phyloP scores from a whole-genome alignment of 2,888 invertebrate species.

The Tiphia femorata region DNA sequence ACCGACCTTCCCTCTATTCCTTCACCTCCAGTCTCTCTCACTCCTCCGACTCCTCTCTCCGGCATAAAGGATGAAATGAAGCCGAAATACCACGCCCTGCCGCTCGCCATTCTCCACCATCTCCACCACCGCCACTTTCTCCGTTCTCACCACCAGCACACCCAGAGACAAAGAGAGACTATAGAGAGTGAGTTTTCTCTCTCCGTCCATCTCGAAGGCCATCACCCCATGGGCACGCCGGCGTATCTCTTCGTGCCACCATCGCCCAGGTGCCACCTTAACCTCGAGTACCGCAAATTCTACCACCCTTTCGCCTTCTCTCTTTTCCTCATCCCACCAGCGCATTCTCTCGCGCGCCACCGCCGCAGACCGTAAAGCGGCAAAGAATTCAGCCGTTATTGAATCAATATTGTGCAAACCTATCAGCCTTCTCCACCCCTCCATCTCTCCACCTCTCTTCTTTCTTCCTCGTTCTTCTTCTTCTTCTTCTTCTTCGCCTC shows the following conservation, averaged over 20 bases:
- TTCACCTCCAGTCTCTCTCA: slow-evolving; percentile 11
- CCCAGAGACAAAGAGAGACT: too few relatives aligned
- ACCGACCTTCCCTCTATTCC: slow-evolving; percentile 3
- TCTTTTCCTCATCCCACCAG: slow-evolving; percentile 14
- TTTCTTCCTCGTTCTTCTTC: background rate
- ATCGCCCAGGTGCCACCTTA: slow-evolving; percentile 34
- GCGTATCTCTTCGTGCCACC: slow-evolving; percentile 33
- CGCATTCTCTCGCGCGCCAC: background rate
- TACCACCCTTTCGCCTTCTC: slow-evolving; percentile 19
- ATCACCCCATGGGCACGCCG: background rate
- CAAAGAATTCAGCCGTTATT: slow-evolving; percentile 57
- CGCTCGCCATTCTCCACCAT: slow-evolving; percentile 36
- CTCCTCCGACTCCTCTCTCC: slow-evolving; percentile 31
- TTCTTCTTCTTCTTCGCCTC: slow-evolving; percentile 15
- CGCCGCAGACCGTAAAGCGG: slow-evolving; percentile 36
- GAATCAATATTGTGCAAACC: slow-evolving; percentile 65
- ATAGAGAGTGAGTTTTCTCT: too few relatives aligned
- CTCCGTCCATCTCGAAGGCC: background rate
- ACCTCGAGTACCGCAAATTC: slow-evolving; percentile 47
- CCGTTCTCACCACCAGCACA: slow-evolving; percentile 4
- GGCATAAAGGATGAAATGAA: slow-evolving; percentile 65
- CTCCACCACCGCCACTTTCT: slow-evolving; percentile 36
- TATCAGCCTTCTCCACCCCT: slow-evolving; percentile 33
- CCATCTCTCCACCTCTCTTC: slow-evolving; percentile 1
- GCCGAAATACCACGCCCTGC: slow-evolving; percentile 59